Conservation (phyloP, 2,888 invertebrate species). For the Tachina grossa region DNA sequence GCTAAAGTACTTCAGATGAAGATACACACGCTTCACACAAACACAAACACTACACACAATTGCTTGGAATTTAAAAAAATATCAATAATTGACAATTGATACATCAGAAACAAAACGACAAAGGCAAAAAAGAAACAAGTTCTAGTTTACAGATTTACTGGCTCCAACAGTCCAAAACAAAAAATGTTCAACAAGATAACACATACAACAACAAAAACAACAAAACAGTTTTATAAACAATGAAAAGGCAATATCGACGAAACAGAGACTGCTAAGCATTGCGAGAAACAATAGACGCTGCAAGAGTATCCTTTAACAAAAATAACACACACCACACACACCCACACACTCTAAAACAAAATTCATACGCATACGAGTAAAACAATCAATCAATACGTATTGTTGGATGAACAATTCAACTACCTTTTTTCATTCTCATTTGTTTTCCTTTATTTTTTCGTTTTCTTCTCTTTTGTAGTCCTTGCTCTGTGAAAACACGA, state of each 20-base stretch:
- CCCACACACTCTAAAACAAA: background rate
- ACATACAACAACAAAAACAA: slow-evolving; percentile 20
- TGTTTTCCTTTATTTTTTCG: background rate
- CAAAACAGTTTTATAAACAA: slow-evolving; percentile 52
- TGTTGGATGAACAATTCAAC: slow-evolving; percentile 42
- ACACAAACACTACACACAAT: background rate
- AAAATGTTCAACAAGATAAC: slow-evolving; percentile 21
- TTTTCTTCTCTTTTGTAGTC: background rate
- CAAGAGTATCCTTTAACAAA: slow-evolving; percentile 45
- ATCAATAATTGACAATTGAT: slow-evolving; percentile 46
- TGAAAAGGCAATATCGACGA: slow-evolving; percentile 29
- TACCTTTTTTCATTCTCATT: slow-evolving; percentile 23
- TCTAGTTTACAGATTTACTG: slow-evolving; percentile 42
- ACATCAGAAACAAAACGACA: background rate
- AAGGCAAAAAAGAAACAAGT: slow-evolving; percentile 12
- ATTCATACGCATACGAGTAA: slow-evolving; percentile 28
- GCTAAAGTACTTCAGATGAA: slow-evolving; percentile 41
- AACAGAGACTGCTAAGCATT: slow-evolving; percentile 41
- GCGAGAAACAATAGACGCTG: slow-evolving; percentile 35
- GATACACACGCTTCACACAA: slow-evolving; percentile 2
- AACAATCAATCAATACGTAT: slow-evolving; percentile 65
- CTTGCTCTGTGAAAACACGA: slow-evolving; percentile 25
- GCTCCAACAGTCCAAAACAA: slow-evolving; percentile 34
- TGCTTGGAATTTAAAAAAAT: slow-evolving; percentile 8
- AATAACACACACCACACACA: slow-evolving; percentile 29